Evolutionary conservation across 2,797 vertebrate species (phyloP).

Genomic region (Pteropus rufus): DNA sequence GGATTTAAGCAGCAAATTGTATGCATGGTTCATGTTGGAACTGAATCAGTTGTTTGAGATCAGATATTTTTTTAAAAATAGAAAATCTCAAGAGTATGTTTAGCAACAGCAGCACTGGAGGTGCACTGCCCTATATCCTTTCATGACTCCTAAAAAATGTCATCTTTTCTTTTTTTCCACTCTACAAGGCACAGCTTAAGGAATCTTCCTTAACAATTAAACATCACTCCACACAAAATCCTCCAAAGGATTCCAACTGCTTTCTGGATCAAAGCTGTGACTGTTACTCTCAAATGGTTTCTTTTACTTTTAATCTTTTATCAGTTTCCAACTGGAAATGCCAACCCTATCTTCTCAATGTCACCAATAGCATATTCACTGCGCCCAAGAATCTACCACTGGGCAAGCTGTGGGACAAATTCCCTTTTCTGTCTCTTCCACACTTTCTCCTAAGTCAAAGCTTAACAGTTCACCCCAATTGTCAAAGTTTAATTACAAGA

Average conservation of each 20-base stretch:
- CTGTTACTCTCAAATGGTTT: background rate
- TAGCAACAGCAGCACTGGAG: background rate
- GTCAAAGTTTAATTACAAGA: background rate
- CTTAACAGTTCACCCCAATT: background rate
- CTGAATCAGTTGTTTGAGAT: background rate
- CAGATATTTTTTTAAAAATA: background rate
- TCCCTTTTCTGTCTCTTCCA: background rate
- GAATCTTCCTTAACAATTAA: background rate
- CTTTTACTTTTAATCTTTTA: background rate
- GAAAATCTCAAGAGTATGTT: background rate
- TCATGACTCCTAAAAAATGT: background rate
- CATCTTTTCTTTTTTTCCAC: background rate
- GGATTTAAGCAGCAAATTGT: slow-evolving; percentile 21
- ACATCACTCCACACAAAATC: background rate
- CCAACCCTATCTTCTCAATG: background rate
- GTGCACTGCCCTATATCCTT: background rate
- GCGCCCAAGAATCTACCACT: background rate
- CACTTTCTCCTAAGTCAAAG: background rate
- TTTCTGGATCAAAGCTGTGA: background rate
- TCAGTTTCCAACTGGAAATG: background rate
- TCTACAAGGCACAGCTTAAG: background rate
- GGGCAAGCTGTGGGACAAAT: background rate
- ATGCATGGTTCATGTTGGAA: background rate
- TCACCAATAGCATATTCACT: background rate
- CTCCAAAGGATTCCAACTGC: background rate